Percentiles rank a stretch among this genome's conserved stretches.
Conservation (phyloP, 2,888 invertebrate genomes). For the Stegophylla sp. region DNA sequence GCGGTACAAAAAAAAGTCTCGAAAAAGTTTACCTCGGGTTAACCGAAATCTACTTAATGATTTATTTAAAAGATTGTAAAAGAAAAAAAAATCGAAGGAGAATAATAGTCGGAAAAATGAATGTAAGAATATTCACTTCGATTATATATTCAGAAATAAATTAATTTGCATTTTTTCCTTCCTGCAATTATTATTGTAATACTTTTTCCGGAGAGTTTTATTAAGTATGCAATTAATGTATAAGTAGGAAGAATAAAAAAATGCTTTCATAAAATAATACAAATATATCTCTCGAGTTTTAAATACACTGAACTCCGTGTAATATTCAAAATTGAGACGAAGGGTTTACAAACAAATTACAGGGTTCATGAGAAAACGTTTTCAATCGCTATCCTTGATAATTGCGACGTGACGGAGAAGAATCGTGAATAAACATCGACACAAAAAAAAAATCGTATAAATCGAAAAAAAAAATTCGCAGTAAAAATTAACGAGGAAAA, state of each 20-base stretch:
- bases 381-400: too few species aligned
- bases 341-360: neutral
- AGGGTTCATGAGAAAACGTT: too few species aligned
- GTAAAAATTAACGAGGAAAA: too few species aligned
- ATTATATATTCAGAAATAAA: conserved; percentile 32
- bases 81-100: conserved; percentile 34
- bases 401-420: too few species aligned
- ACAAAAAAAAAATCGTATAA: neutral
- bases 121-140: conserved; percentile 5
- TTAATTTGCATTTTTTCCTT: conserved; percentile 25
- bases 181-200: conserved; percentile 17
- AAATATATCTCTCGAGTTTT: neutral
- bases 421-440: neutral
- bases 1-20: conserved; percentile 8
- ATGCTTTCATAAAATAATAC: neutral
- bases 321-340: neutral
- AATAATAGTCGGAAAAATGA: conserved; percentile 25
- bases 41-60: conserved; percentile 28
- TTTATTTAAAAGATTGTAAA: conserved; percentile 18
- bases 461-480: too few species aligned
- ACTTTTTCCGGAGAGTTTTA: neutral
- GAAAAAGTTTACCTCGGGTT: conserved; percentile 30
- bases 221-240: neutral
- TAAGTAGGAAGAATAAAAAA: conserved; percentile 3
- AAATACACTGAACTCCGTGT: neutral